These are phyloP conservation scores for Diadegma fenestrale DNA, from an alignment of 2,888 invertebrate genomes.

Conservation along the genomic window DNA sequence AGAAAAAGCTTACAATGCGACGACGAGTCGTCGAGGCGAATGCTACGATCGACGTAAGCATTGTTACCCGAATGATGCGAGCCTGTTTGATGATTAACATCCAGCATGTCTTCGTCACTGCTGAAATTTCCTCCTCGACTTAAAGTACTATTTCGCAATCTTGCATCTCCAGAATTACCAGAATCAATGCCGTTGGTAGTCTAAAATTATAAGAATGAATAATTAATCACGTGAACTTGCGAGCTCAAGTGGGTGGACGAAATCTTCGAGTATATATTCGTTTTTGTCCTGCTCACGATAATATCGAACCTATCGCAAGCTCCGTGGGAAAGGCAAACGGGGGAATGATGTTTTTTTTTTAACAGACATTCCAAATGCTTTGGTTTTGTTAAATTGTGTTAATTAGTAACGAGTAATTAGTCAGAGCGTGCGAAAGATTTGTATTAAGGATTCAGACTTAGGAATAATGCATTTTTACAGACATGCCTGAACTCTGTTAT, in stretches of 20 bases:
- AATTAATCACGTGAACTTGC: neutral
- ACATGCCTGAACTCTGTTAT: slow-evolving; percentile 27
- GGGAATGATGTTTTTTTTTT: neutral
- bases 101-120: slow-evolving; percentile 84
- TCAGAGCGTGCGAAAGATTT: slow-evolving; percentile 67
- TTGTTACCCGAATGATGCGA: slow-evolving; percentile 81
- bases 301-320: slow-evolving; percentile 34
- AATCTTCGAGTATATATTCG: neutral
- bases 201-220: slow-evolving; percentile 73
- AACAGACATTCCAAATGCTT: neutral
- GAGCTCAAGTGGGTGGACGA: no score
- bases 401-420: slow-evolving; percentile 21
- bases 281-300: neutral
- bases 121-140: slow-evolving; percentile 80
- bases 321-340: neutral
- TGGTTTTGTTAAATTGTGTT: neutral
- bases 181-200: slow-evolving; percentile 80
- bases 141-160: slow-evolving; percentile 76
- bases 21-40: slow-evolving; percentile 82
- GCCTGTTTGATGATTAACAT: slow-evolving; percentile 79
- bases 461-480: neutral
- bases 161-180: slow-evolving; percentile 79
- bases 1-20: slow-evolving; percentile 79
- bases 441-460: slow-evolving; percentile 41
- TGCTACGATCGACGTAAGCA: slow-evolving; percentile 79